These are phyloP conservation scores for Dinoponera quadriceps DNA, from an alignment of 1,140 invertebrate genomes.

Conservation along the genomic window DNA sequence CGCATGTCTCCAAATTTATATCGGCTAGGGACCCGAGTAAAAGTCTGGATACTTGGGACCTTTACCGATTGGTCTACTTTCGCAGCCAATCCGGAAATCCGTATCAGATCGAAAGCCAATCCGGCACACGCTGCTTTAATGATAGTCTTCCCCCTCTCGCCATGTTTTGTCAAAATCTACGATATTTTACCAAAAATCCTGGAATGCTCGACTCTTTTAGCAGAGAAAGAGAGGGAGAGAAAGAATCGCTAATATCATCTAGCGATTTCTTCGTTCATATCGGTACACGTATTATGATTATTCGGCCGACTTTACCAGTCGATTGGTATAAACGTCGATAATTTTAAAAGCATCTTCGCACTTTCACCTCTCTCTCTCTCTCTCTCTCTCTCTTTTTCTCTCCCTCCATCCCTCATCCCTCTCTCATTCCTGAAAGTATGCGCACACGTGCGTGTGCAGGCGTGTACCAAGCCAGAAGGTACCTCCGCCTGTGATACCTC, in stretches of 20 bases:
- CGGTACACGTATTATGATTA: background rate
- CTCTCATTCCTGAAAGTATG: background rate
- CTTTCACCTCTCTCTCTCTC: background rate
- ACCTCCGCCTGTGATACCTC: constrained; percentile 20
- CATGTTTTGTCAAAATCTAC: no score
- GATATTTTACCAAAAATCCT: no score
- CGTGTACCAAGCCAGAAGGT: background rate
- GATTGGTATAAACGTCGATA: constrained; percentile 26
- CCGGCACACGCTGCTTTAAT: no score
- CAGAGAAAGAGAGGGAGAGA: no score
- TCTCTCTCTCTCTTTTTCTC: background rate
- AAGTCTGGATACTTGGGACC: no score
- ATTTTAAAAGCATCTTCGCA: constrained; percentile 8
- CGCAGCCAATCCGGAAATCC: no score
- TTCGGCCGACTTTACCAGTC: constrained; percentile 23
- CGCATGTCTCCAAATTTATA: constrained; percentile 74
- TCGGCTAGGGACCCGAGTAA: constrained; percentile 40
- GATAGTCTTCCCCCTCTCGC: no score
- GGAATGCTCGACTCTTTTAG: no score
- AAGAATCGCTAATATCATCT: constrained; percentile 59
- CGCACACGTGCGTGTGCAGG: constrained; percentile 24
- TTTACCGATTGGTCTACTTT: no score
- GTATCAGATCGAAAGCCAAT: no score
- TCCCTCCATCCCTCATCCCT: background rate
- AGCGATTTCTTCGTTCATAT: constrained; percentile 32